Evolutionary conservation across 2,888 invertebrate species (phyloP).

Genomic region (Gordius sp.): DNA sequence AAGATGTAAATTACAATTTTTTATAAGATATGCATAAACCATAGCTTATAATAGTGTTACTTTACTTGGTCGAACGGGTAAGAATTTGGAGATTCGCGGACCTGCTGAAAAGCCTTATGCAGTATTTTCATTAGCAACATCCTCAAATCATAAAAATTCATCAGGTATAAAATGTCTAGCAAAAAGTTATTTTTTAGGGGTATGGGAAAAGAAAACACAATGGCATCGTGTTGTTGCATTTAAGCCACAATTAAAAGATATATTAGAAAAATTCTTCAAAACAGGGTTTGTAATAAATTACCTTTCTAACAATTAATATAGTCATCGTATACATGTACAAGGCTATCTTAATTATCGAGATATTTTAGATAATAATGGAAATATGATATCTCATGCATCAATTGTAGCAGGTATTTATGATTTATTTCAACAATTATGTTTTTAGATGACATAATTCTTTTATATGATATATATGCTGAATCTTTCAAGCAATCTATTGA

Average conservation of each 20-base stretch:
- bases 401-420: constrained; percentile 8
- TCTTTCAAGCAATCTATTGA: no score
- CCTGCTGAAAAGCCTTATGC: constrained; percentile 12
- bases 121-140: constrained; percentile 5
- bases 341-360: constrained; percentile 1
- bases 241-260: constrained; percentile 2
- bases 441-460: background rate
- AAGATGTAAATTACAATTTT: no score
- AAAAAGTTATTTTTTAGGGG: constrained; percentile 1
- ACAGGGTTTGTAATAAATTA: background rate
- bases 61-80: constrained; percentile 1
- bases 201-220: constrained; percentile 3
- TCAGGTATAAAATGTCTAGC: background rate
- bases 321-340: background rate
- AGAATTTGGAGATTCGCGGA: background rate
- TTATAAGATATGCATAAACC: no score
- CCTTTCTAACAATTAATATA: background rate
- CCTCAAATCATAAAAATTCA: background rate
- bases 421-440: background rate
- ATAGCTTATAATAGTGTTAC: constrained; percentile 8
- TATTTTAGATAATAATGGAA: constrained; percentile 11
- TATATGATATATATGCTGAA: no score
- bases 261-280: constrained; percentile 11
- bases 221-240: constrained; percentile 5
- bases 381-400: background rate